phyloP scores from a whole-genome alignment of 2,888 invertebrate species.

The Nomada hirtipes region DNA sequence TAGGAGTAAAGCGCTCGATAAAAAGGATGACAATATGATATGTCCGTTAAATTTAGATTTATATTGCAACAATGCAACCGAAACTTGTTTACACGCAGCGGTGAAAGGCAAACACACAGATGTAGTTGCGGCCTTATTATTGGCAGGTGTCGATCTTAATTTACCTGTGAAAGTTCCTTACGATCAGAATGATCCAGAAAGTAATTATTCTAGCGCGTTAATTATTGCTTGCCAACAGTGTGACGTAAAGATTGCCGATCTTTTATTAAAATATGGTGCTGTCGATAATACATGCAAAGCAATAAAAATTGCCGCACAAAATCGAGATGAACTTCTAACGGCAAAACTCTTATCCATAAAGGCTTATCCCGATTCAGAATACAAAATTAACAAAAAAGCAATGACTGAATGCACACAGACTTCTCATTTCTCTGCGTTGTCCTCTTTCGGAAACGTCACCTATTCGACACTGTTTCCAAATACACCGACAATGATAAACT shows the following conservation, averaged over 20 bases:
- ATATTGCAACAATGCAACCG: slow-evolving; percentile 90
- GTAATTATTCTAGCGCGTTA: slow-evolving; percentile 86
- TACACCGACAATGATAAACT: slow-evolving; percentile 94
- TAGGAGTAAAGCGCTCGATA: slow-evolving; percentile 85
- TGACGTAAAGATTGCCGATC: slow-evolving; percentile 90
- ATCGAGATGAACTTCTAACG: slow-evolving; percentile 90
- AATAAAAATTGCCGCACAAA: slow-evolving; percentile 90
- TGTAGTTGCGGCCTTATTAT: slow-evolving; percentile 89
- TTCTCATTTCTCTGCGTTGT: slow-evolving; percentile 85
- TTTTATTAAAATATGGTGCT: slow-evolving; percentile 92
- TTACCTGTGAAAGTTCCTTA: slow-evolving; percentile 87
- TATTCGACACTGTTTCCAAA: slow-evolving; percentile 93
- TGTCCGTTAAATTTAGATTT: slow-evolving; percentile 91
- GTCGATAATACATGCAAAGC: slow-evolving; percentile 95
- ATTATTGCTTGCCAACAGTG: slow-evolving; percentile 90
- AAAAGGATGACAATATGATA: slow-evolving; percentile 85
- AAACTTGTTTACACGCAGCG: slow-evolving; percentile 94
- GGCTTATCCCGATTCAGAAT: slow-evolving; percentile 96
- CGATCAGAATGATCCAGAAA: slow-evolving; percentile 84
- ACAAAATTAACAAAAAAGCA: slow-evolving; percentile 95
- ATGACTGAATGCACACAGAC: slow-evolving; percentile 88
- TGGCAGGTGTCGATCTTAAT: slow-evolving; percentile 93
- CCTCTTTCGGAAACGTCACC: slow-evolving; percentile 87
- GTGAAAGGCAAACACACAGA: slow-evolving; percentile 91
- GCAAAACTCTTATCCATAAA: slow-evolving; percentile 94